Evolutionary conservation across 2,113 vertebrate genomes (phyloP).

Genomic region (Carlito syrichta): DNA sequence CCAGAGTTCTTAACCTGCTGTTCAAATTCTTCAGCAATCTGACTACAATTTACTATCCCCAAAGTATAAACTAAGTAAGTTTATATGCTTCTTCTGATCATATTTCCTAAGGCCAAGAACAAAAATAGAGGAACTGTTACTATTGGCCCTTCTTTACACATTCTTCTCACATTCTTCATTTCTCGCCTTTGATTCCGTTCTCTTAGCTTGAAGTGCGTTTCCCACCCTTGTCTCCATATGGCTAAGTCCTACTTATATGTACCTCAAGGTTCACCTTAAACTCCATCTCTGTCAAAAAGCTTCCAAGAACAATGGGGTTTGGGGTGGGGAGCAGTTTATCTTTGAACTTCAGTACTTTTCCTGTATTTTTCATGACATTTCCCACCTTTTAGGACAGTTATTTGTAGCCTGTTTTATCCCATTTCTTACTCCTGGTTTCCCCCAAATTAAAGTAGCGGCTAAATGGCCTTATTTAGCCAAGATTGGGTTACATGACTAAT

Average conservation of each 20-base stretch:
- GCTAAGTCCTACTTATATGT: not conserved
- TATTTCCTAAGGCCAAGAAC: not conserved
- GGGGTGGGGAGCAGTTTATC: not conserved
- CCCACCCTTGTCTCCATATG: not conserved
- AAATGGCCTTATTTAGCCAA: conserved; percentile 1
- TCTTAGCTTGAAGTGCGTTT: not conserved
- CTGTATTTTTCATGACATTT: no score
- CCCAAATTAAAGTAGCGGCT: conserved; percentile 14
- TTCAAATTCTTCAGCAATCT: not conserved
- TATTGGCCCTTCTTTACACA: not conserved
- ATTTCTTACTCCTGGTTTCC: not conserved
- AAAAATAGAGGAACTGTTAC: not conserved
- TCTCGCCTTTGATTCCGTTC: not conserved
- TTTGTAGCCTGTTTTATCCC: not conserved
- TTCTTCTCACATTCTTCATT: not conserved
- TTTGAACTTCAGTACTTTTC: not conserved
- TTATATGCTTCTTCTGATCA: not conserved
- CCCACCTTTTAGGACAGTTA: not conserved
- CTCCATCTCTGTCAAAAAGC: not conserved
- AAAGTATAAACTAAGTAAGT: not conserved
- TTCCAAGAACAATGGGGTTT: not conserved
- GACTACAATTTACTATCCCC: not conserved
- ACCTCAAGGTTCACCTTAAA: not conserved
- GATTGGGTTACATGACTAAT: not conserved
- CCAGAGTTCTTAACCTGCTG: not conserved